Evolutionary conservation across 2,113 vertebrate genomes (phyloP), one percentile per base, ranked within the genome.

Genomic region (Anguilla rostrata): DNA sequence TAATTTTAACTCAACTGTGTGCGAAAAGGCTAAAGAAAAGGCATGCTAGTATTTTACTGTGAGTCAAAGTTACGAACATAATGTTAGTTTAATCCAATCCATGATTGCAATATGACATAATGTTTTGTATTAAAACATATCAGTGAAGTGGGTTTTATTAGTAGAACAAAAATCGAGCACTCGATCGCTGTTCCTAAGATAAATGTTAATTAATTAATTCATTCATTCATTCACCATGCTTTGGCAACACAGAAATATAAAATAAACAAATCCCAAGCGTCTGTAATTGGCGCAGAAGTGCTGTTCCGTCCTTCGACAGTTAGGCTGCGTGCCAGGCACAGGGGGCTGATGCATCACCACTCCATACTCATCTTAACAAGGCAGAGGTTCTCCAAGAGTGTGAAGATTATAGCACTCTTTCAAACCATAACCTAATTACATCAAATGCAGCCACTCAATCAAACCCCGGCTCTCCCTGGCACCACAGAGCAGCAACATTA

Each of bases 391-490:
- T 96, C 96, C 92, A 86, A 85, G 92, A 85, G 92, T 94, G 96
- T 96, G 96, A 96, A 96, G 95, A 96, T 92, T 93, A 92, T 93
- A 90, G 93, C 94, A 93, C 92, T 93, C 95, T 95, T 96, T 94
- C 95, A 93, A 94, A 95, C 94, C 92, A 96, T 90, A 96, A 97
- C 96, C 95, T 97, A 97, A 97, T 97, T 97, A 97, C 94, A 95
- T 94, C 94, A 94, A 96, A 95, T 94, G 94, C 94, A 93, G 95
- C 95, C 94, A 96, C 96, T 97, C 96, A 96, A 97, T 97, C 96
- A 97, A 97, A 97, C 88, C 93, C 95, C 95, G 95, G 96, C 96
- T 96, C 96, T 97, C 96, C 95, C 95, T 97, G 96, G 95, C 96
- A 96, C 96, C 96, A 97, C 95, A 97, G 95, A 95, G 94, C 95